Percentiles rank a stretch among this genome's conserved stretches.
Evolutionary conservation across 2,113 vertebrate species (phyloP).

Genomic region (Glaucidium brasilianum): DNA sequence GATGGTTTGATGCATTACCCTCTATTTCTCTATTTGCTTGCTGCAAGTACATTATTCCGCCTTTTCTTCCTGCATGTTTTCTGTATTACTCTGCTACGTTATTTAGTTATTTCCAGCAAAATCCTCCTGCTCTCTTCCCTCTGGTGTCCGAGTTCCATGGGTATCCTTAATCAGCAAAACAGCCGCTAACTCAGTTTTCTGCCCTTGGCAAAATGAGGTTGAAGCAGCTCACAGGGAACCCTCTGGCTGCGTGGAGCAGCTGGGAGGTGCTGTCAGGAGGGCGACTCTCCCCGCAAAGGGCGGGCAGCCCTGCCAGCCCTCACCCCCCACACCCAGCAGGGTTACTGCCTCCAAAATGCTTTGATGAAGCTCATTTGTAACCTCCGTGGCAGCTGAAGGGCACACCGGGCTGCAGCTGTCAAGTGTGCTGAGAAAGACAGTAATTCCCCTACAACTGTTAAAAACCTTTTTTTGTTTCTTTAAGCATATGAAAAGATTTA

Average conservation of each 20-base stretch:
- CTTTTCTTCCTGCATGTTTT: no score
- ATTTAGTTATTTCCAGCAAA: no score
- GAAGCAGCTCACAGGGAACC: accelerated
- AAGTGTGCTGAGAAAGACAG: background rate
- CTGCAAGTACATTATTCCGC: no score
- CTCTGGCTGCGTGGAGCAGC: background rate
- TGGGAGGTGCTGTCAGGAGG: background rate
- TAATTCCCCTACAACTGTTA: background rate
- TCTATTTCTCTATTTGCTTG: no score
- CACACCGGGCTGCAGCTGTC: background rate
- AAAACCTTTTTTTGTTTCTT: background rate
- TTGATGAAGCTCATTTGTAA: background rate
- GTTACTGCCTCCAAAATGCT: background rate
- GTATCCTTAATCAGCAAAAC: no score
- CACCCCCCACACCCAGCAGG: accelerated
- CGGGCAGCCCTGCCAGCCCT: background rate
- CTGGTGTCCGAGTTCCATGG: no score
- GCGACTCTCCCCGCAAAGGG: background rate
- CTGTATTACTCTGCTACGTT: no score
- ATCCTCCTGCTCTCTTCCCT: no score
- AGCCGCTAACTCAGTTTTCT: background rate
- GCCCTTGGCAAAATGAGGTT: background rate
- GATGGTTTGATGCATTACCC: no score
- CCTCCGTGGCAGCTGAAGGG: background rate
- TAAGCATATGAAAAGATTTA: background rate